Conservation (phyloP, 2,797 vertebrate genomes). For the Dendrocincla fuliginosa region DNA sequence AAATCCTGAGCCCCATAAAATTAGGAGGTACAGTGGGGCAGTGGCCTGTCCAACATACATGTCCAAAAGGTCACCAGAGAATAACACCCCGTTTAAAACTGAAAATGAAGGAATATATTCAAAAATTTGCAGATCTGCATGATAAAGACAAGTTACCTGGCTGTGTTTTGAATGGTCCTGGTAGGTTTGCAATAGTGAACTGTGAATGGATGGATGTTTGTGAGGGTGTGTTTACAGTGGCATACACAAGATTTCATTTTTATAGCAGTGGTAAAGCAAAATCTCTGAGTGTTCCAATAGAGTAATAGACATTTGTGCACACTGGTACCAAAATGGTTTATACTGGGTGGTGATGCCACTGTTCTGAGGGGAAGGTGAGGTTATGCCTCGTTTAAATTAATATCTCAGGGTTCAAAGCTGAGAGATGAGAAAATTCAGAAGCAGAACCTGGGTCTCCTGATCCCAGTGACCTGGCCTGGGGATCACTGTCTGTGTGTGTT, state of each 20-base stretch:
- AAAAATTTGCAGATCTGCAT: neutral
- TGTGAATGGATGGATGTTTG: neutral
- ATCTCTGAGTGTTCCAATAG: neutral
- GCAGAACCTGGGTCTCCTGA: neutral
- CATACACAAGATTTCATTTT: neutral
- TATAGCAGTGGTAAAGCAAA: neutral
- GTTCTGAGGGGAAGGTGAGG: neutral
- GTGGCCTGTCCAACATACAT: neutral
- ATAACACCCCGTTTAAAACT: neutral
- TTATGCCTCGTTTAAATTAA: neutral
- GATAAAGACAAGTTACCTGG: neutral
- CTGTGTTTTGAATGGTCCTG: neutral
- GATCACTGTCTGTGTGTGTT: neutral
- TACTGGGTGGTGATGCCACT: neutral
- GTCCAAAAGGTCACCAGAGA: neutral
- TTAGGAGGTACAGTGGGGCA: neutral
- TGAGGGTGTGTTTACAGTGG: neutral
- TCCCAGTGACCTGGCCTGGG: neutral
- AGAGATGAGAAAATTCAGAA: neutral
- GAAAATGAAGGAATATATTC: neutral
- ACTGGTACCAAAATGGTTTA: neutral
- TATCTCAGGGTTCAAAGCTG: neutral
- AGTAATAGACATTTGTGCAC: neutral
- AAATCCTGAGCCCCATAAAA: neutral
- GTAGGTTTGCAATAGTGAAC: neutral